These are phyloP conservation scores for Coregonus suidteri DNA, from an alignment of 2,797 vertebrate genomes.

Conservation along the genomic window DNA sequence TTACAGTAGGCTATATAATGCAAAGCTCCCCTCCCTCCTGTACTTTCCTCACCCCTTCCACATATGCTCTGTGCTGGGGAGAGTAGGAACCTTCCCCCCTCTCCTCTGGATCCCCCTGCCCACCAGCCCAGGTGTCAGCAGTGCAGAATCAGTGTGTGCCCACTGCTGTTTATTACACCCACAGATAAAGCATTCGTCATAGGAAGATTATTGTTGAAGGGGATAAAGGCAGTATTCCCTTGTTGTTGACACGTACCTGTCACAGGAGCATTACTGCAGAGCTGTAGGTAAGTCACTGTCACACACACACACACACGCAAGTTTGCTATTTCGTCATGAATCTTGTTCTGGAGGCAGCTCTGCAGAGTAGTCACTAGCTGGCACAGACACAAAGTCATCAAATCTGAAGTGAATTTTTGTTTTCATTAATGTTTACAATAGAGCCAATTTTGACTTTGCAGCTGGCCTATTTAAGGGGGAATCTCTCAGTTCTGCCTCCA, in stretches of 20 bases:
- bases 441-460: too few relatives aligned
- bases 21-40: background rate
- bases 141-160: background rate
- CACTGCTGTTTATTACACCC: background rate
- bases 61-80: background rate
- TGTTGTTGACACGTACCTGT: background rate
- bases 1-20: background rate
- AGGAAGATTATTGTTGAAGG: background rate
- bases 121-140: too few relatives aligned
- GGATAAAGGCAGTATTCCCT: background rate
- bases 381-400: too few relatives aligned
- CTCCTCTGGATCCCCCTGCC: too few relatives aligned
- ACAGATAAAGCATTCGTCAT: background rate
- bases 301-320: too few relatives aligned
- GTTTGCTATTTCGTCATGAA: too few relatives aligned
- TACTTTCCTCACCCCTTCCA: background rate
- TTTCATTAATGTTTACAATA: too few relatives aligned
- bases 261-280: background rate
- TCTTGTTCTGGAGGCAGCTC: too few relatives aligned
- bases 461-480: too few relatives aligned
- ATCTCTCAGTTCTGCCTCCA: too few relatives aligned
- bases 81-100: background rate
- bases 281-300: background rate
- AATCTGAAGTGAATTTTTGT: too few relatives aligned
- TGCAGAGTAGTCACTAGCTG: too few relatives aligned